Conservation (phyloP, 2,888 invertebrate genomes). For the Agonopterix subpropinquella region DNA sequence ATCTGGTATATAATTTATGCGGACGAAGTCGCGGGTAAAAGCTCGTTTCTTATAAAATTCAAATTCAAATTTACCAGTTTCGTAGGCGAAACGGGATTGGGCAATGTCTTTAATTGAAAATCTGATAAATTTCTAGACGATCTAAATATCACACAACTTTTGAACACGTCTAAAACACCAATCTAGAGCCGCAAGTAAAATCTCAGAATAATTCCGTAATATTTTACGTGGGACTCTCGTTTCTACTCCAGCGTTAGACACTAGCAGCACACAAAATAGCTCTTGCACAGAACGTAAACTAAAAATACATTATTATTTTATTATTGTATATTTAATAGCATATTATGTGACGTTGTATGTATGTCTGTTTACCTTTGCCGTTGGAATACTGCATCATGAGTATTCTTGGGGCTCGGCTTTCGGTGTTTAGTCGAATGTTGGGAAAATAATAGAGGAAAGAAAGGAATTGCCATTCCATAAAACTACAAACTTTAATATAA, state of each 20-base stretch:
- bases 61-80: too few relatives aligned
- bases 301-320: not conserved
- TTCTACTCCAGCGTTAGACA: slow-evolving; percentile 9
- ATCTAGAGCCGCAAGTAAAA: not conserved
- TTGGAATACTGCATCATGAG: slow-evolving; percentile 65
- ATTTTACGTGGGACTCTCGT: slow-evolving; percentile 1
- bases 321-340: slow-evolving; percentile 10
- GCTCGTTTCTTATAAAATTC: too few relatives aligned
- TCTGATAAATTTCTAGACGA: too few relatives aligned
- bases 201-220: not conserved
- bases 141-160: slow-evolving; percentile 3
- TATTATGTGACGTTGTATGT: slow-evolving; percentile 16
- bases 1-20: too few relatives aligned
- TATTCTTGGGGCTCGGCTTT: slow-evolving; percentile 50
- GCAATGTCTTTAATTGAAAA: too few relatives aligned
- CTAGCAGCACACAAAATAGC: slow-evolving; percentile 10
- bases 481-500: slow-evolving; percentile 2
- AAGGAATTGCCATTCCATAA: slow-evolving; percentile 1
- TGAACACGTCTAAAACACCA: slow-evolving; percentile 1
- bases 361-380: slow-evolving; percentile 57
- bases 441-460: slow-evolving; percentile 1
- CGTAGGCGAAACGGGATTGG: too few relatives aligned
- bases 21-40: too few relatives aligned
- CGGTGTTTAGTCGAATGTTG: slow-evolving; percentile 18
- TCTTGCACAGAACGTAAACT: not conserved